Percentiles rank a stretch among this genome's conserved stretches.
phyloP scores from a whole-genome alignment of 2,113 vertebrate genomes.

The Lamprotornis superbus region DNA sequence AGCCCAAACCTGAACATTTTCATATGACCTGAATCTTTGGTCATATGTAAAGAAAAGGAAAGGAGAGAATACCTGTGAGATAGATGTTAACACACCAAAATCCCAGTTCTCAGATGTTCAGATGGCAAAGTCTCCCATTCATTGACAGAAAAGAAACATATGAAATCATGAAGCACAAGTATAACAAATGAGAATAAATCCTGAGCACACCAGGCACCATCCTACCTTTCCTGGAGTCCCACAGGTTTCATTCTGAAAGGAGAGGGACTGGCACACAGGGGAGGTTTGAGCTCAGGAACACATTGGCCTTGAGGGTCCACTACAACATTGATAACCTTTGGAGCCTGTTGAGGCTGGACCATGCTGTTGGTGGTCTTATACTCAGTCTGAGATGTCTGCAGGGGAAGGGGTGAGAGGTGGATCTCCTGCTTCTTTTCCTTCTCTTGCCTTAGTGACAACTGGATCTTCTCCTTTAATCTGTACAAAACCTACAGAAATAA shows the following conservation, averaged over 20 bases:
- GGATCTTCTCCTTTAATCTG: slow-evolving; percentile 89
- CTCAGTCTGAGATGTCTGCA: slow-evolving; percentile 73
- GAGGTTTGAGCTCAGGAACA: slow-evolving; percentile 80
- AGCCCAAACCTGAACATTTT: background rate
- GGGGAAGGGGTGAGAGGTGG: slow-evolving; percentile 75
- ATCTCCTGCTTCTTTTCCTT: slow-evolving; percentile 86
- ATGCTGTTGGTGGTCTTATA: slow-evolving; percentile 81
- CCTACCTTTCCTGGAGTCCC: slow-evolving; percentile 91
- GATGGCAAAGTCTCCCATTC: background rate
- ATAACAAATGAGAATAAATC: background rate
- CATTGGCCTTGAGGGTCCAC: slow-evolving; percentile 76
- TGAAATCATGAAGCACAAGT: background rate
- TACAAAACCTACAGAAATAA: slow-evolving; percentile 85
- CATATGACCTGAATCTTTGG: background rate
- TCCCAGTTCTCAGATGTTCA: background rate
- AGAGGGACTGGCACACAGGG: slow-evolving; percentile 79
- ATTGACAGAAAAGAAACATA: background rate
- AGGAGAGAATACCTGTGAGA: background rate
- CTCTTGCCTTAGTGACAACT: slow-evolving; percentile 83
- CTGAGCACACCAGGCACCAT: background rate
- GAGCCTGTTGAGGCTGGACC: slow-evolving; percentile 84
- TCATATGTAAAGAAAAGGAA: background rate
- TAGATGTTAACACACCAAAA: background rate
- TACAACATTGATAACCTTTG: slow-evolving; percentile 73
- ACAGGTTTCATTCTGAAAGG: slow-evolving; percentile 97